phyloP scores from a whole-genome alignment of 2,888 invertebrate genomes.

The Drosophila paramelanica region DNA sequence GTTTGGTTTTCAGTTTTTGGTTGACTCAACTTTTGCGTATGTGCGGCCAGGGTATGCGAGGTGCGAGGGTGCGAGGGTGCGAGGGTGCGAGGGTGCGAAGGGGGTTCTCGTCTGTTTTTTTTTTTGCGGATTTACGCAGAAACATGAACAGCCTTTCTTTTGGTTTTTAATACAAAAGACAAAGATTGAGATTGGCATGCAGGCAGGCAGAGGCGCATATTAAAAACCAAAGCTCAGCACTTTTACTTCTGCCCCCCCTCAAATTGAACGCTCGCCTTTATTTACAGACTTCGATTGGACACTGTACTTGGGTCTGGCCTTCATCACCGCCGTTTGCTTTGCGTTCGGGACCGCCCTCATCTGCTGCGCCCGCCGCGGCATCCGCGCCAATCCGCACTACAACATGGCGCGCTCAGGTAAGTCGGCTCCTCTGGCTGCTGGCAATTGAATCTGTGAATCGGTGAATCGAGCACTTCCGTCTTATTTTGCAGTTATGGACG shows the following conservation, averaged over 20 bases:
- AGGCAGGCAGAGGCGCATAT: conserved; percentile 46
- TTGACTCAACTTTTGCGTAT: conserved; percentile 71
- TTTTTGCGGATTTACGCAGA: too few relatives aligned
- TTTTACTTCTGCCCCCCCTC: conserved; percentile 39
- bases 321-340: conserved; percentile 83
- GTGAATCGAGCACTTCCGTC: background rate
- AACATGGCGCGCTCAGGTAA: conserved; percentile 85
- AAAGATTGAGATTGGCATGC: conserved; percentile 75
- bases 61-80: background rate
- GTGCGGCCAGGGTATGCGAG: conserved; percentile 12
- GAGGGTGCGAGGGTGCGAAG: background rate
- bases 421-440: conserved; percentile 20
- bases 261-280: background rate
- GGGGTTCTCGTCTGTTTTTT: conserved; percentile 40
- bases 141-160: conserved; percentile 17
- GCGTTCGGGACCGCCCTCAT: conserved; percentile 83
- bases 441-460: conserved; percentile 58
- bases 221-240: conserved; percentile 67
- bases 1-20: conserved; percentile 41
- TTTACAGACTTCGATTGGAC: conserved; percentile 84
- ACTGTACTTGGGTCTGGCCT: conserved; percentile 84
- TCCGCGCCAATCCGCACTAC: conserved; percentile 83
- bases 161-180: conserved; percentile 75
- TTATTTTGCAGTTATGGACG: conserved; percentile 90
- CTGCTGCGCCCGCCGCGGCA: conserved; percentile 83